phyloP scores from a whole-genome alignment of 2,888 invertebrate species.

The Erebia epiphron region DNA sequence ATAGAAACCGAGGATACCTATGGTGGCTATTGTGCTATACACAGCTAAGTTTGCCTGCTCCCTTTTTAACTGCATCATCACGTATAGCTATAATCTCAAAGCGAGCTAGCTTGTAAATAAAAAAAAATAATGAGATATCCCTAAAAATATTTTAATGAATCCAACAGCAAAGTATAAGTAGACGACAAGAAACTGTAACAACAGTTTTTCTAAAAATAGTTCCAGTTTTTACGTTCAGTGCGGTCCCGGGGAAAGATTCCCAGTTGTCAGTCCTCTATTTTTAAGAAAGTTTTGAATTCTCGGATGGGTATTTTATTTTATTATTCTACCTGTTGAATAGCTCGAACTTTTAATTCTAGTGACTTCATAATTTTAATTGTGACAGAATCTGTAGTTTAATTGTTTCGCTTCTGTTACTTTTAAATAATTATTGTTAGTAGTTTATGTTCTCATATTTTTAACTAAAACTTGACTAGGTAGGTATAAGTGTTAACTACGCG shows the following conservation, averaged over 20 bases:
- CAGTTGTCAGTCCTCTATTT: constrained; percentile 25
- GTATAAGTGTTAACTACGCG: no score
- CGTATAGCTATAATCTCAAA: no score
- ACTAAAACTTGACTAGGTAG: no score
- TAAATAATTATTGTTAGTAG: background rate
- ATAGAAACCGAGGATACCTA: no score
- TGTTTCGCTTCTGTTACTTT: constrained; percentile 10
- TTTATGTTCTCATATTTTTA: no score
- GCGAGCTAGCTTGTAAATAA: background rate
- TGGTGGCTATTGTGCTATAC: no score
- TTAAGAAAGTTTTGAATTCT: constrained; percentile 35
- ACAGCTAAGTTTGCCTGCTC: no score
- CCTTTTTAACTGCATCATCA: no score
- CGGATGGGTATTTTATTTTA: constrained; percentile 32
- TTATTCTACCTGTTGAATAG: constrained; percentile 36
- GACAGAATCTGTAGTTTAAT: constrained; percentile 16
- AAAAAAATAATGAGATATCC: background rate
- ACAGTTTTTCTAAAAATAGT: constrained; percentile 24
- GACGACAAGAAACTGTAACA: constrained; percentile 27
- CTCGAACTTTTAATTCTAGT: constrained; percentile 32
- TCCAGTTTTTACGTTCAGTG: constrained; percentile 25
- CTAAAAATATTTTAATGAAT: constrained; percentile 5
- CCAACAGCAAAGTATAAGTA: constrained; percentile 24
- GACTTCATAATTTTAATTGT: constrained; percentile 17
- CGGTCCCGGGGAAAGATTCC: constrained; percentile 22